A percentile compares a stretch with the other conserved stretches of the same genome.
Conservation (phyloP, 2,113 vertebrate species). For the Actenoides lindsayi region DNA sequence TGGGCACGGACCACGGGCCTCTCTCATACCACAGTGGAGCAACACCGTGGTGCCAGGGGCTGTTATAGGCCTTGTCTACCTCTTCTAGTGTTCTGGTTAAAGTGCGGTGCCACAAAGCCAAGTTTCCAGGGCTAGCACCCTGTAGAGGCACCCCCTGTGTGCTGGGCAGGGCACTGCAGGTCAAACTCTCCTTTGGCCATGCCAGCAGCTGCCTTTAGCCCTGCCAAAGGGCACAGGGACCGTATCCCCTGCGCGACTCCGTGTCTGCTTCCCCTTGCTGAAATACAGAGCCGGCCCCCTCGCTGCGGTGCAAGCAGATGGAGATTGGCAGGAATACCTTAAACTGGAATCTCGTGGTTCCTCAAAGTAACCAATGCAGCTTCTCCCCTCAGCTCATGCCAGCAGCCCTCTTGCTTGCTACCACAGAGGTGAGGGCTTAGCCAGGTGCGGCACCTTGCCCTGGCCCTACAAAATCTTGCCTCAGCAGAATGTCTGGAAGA, state of each 20-base stretch:
- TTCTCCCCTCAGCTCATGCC: background rate
- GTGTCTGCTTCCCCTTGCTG: background rate
- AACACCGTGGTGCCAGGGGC: rapidly evolving
- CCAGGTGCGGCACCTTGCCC: background rate
- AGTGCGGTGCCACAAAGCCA: background rate
- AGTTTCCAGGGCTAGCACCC: background rate
- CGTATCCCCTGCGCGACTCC: rapidly evolving
- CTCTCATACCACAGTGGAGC: background rate
- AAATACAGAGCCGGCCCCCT: background rate
- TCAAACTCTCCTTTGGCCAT: background rate
- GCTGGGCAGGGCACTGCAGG: background rate
- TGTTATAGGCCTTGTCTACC: background rate
- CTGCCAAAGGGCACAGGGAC: background rate
- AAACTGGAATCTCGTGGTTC: background rate
- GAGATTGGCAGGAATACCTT: background rate
- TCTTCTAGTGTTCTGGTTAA: background rate
- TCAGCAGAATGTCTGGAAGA: background rate
- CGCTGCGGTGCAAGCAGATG: background rate
- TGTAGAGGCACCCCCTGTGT: background rate
- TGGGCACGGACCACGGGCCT: background rate
- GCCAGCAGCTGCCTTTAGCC: background rate
- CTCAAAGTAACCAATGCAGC: background rate
- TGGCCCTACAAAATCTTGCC: background rate
- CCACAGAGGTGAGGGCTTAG: background rate
- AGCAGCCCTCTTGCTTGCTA: background rate